Percentiles rank a stretch among this genome's conserved stretches.
phyloP scores from a whole-genome alignment of 1,140 invertebrate species.

The Drosophila carrolli region DNA sequence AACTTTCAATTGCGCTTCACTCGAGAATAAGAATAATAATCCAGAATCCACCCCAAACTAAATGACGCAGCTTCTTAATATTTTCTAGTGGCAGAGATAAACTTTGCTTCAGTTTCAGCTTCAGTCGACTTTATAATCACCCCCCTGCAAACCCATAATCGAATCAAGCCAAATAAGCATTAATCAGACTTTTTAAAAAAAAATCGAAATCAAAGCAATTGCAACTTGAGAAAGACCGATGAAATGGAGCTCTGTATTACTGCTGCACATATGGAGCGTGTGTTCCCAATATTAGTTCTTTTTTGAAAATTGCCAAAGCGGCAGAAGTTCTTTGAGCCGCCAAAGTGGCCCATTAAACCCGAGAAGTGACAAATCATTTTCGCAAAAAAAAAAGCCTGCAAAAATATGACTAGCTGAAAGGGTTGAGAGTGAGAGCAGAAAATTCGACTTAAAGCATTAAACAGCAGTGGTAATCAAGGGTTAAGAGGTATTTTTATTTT shows the following conservation, averaged over 20 bases:
- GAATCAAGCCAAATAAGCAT: conserved; percentile 24
- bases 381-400: neutral
- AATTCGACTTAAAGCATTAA: neutral
- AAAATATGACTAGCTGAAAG: conserved; percentile 1
- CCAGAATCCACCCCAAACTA: conserved; percentile 40
- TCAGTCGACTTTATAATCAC: conserved; percentile 1
- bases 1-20: conserved; percentile 35
- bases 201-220: conserved; percentile 24
- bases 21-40: conserved; percentile 14
- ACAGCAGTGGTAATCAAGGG: too few relatives aligned
- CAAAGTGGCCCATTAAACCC: conserved; percentile 16
- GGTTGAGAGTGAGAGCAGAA: conserved; percentile 3
- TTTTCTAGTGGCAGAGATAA: conserved; percentile 18
- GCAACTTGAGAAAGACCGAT: conserved; percentile 18
- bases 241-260: conserved; percentile 17
- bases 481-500: too few relatives aligned
- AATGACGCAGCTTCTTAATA: conserved; percentile 31
- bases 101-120: conserved; percentile 5
- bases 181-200: conserved; percentile 9
- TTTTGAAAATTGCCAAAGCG: conserved; percentile 3
- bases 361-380: conserved; percentile 10
- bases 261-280: conserved; percentile 23
- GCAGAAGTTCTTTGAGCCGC: conserved; percentile 31
- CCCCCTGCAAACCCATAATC: neutral
- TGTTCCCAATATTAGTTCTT: conserved; percentile 6